Evolutionary conservation across 2,797 vertebrate species (phyloP), one percentile per base, ranked within the genome.

Genomic region (Lindbergichthys nudifrons): DNA sequence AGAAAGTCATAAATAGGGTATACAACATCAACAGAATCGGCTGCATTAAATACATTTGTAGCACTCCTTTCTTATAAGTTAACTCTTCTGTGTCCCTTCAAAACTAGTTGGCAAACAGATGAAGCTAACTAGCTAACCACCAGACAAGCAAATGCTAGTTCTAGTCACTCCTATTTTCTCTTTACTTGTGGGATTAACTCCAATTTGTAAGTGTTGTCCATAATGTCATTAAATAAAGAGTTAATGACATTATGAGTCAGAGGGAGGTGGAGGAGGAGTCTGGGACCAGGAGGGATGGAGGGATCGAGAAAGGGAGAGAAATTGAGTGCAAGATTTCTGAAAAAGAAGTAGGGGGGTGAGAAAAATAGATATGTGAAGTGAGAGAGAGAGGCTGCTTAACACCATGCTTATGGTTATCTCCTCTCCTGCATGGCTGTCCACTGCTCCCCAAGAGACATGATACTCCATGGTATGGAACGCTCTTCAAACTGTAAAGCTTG

Each of bases 221-320:
- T 19, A 36, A 36, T 13, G 45, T 7, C 5, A 10, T 61, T 11
- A 36, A 12, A 46, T 18, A 18, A 36, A 48, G 18, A 32, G 16
- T 15, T 9, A 13, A 10, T 26, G 3, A 36, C 41, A 36, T 2
- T 8, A 7, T 59, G 77, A 85, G 85, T 70, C 75, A 30, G 75
- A 57, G 61, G 72, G 71, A 75, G 79, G 71, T 65, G 77, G 70
- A 79, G 58, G 65, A 75, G 60, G 51, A 60, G 74, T 58, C 50
- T 0, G 30, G 43, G 45, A 76, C 64, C 66, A 52, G 53, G 68
- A 79, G 52, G 58, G 52, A 72, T 70, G 48, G 59, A 45, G 54
- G 46, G 13, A 45, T 30, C 46, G 23, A 48, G 41, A 61, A 51
- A 10, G 51, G 15, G 72, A 60, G 47, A 8, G 36, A 14, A 70